phyloP scores from a whole-genome alignment of 1,140 invertebrate species.

The Leptonema lineaticorne region DNA sequence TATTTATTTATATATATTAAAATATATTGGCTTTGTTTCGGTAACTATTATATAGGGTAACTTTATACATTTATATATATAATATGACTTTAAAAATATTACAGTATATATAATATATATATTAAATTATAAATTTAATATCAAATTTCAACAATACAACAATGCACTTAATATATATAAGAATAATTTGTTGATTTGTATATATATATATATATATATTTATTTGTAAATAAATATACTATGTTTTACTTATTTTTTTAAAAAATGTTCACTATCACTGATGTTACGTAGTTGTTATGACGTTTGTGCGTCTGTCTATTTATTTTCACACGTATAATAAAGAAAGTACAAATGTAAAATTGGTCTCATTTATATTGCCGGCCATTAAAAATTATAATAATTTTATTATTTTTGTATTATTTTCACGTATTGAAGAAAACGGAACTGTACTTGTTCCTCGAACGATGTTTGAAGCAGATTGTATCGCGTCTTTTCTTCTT shows the following conservation, averaged over 20 bases:
- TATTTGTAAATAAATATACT: conserved; percentile 11
- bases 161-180: background rate
- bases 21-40: background rate
- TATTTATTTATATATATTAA: conserved; percentile 1
- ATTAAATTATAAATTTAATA: background rate
- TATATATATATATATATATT: conserved; percentile 7
- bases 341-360: conserved; percentile 5
- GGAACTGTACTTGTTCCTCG: conserved; percentile 25
- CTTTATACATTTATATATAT: background rate
- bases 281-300: background rate
- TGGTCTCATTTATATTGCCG: conserved; percentile 13
- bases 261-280: background rate
- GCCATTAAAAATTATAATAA: background rate
- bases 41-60: conserved; percentile 2
- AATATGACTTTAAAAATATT: conserved; percentile 8
- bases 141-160: conserved; percentile 8
- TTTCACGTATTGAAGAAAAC: conserved; percentile 13
- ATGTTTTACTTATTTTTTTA: background rate
- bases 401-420: background rate
- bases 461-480: conserved; percentile 35
- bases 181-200: background rate
- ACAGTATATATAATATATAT: background rate
- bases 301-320: conserved; percentile 4
- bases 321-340: no score
- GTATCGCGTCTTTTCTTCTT: conserved; percentile 40